Evolutionary conservation across 1,140 invertebrate genomes (phyloP).

Genomic region (Plectrocnemia conspersa): DNA sequence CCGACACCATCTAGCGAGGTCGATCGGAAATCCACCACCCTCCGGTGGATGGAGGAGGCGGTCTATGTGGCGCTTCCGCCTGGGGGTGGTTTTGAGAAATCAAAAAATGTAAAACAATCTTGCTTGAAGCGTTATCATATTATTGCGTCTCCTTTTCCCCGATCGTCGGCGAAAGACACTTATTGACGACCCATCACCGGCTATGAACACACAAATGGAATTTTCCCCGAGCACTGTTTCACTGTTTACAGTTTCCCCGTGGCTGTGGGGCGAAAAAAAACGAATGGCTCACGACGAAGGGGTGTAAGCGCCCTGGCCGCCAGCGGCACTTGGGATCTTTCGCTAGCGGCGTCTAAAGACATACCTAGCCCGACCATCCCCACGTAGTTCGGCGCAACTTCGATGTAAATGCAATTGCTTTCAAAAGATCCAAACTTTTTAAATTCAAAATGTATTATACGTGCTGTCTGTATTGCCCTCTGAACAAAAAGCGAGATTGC

Average conservation of each 20-base stretch:
- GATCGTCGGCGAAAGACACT: constrained; percentile 7
- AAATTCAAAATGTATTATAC: constrained; percentile 31
- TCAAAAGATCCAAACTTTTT: constrained; percentile 31
- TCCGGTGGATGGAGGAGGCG: no score
- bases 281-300: no score
- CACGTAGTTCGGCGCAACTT: constrained; percentile 23
- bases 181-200: constrained; percentile 22
- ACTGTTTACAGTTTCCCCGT: constrained; percentile 15
- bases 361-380: background rate
- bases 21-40: no score
- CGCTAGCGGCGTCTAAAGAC: no score
- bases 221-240: constrained; percentile 18
- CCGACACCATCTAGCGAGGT: no score
- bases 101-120: constrained; percentile 24
- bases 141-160: constrained; percentile 8
- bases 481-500: constrained; percentile 22
- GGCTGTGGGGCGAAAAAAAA: constrained; percentile 7
- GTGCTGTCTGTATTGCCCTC: constrained; percentile 13
- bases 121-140: constrained; percentile 9
- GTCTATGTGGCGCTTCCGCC: no score
- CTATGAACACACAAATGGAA: constrained; percentile 22
- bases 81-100: background rate
- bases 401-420: constrained; percentile 34
- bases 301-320: background rate
- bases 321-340: no score